phyloP scores from a whole-genome alignment of 2,888 invertebrate genomes.

The Dendrolimus houi region DNA sequence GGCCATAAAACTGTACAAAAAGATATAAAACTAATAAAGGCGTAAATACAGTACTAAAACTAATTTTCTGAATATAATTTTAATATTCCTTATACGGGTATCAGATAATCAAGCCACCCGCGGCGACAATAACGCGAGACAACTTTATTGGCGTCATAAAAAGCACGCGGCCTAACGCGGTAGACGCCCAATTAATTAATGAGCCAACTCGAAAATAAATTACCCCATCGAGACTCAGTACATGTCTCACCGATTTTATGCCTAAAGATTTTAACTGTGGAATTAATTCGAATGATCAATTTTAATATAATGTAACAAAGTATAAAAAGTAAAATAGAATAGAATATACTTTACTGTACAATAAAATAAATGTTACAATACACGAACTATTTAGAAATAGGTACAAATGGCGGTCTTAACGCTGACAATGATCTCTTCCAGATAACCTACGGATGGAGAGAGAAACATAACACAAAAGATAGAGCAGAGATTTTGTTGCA shows the following conservation, averaged over 20 bases:
- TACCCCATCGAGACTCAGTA: constrained; percentile 42
- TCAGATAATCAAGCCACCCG: constrained; percentile 40
- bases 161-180: constrained; percentile 51
- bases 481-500: no score
- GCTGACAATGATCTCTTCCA: no score
- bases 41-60: not conserved
- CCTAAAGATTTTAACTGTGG: not conserved
- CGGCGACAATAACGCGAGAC: constrained; percentile 35
- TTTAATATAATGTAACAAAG: not conserved
- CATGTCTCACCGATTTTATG: constrained; percentile 26
- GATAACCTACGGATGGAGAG: no score
- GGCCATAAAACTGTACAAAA: not conserved
- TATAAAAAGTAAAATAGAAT: constrained; percentile 9
- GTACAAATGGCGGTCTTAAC: no score
- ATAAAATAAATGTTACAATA: no score
- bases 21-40: not conserved
- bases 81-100: constrained; percentile 4
- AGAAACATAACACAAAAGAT: no score
- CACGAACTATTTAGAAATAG: no score
- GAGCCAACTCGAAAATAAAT: constrained; percentile 60
- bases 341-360: no score
- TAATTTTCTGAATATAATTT: not conserved
- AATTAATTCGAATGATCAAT: not conserved
- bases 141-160: constrained; percentile 58
- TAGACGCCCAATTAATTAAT: constrained; percentile 65